Percentiles rank a stretch among this genome's conserved stretches.
Conservation (phyloP, 30 jellyfish, hydroid and myxozoan genomes). For the Aurelia sp. region DNA sequence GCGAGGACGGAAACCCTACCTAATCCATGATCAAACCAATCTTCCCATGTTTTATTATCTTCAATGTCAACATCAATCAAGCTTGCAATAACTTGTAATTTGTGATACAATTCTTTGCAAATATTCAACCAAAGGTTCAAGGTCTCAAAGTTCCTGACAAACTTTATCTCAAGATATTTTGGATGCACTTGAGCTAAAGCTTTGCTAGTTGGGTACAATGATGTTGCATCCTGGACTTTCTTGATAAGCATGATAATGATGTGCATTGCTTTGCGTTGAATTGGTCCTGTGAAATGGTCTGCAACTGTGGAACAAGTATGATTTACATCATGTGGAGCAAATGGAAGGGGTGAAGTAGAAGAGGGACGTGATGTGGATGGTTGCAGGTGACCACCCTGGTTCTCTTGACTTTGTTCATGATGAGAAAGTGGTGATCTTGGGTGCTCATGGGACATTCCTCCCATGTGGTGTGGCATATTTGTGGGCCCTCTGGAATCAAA, state of each 20-base stretch:
- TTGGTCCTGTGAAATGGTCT: slow-evolving; percentile 59
- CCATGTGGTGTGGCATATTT: no score
- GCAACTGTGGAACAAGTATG: slow-evolving; percentile 33
- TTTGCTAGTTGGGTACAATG: slow-evolving; percentile 75
- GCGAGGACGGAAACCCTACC: not conserved
- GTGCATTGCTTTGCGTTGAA: slow-evolving; percentile 74
- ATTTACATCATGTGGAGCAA: slow-evolving; percentile 59
- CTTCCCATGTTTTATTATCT: slow-evolving; percentile 75
- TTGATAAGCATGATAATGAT: slow-evolving; percentile 55
- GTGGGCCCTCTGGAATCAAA: not conserved
- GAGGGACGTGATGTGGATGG: not conserved
- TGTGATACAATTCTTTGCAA: slow-evolving; percentile 79
- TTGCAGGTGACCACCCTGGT: not conserved
- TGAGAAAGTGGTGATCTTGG: no score
- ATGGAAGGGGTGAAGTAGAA: slow-evolving; percentile 13
- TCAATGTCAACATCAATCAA: slow-evolving; percentile 71
- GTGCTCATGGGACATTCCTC: no score
- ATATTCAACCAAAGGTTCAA: slow-evolving; percentile 82
- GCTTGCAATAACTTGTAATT: slow-evolving; percentile 74
- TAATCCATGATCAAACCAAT: slow-evolving; percentile 90
- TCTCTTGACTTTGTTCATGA: no score
- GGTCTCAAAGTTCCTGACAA: slow-evolving; percentile 75
- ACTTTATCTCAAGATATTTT: slow-evolving; percentile 41
- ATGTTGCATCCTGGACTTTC: slow-evolving; percentile 65
- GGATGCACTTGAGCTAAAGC: slow-evolving; percentile 65